Conservation (phyloP, 2,888 invertebrate genomes). For the Aphodius sticticus region DNA sequence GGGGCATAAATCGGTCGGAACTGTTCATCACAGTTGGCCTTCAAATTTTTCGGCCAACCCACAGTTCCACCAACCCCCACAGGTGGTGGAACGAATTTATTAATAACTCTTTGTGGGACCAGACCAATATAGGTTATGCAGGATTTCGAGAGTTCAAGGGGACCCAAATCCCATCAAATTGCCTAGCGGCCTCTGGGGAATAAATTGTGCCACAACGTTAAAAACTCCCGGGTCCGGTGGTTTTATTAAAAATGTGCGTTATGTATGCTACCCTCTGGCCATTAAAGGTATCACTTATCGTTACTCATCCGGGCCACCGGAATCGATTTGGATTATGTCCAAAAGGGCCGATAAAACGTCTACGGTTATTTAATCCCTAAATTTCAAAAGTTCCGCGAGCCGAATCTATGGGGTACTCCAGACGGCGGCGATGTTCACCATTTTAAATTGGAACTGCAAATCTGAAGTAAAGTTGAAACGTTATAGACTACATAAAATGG, state of each 20-base stretch:
- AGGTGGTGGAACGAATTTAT: conserved; percentile 19
- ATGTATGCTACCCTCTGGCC: conserved; percentile 18
- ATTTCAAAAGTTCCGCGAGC: neutral
- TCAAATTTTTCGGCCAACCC: neutral
- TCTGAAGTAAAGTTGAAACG: neutral
- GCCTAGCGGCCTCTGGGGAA: conserved; percentile 9
- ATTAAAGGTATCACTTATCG: conserved; percentile 14
- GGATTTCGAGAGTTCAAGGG: neutral
- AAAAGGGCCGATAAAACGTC: conserved; percentile 9
- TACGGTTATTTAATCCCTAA: neutral
- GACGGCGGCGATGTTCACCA: neutral
- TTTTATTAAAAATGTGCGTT: conserved; percentile 23
- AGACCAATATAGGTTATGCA: neutral
- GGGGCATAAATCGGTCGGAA: neutral
- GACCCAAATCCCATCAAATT: neutral
- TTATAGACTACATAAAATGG: neutral
- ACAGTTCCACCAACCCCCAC: neutral
- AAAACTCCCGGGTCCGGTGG: conserved; percentile 9
- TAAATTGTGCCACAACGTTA: conserved; percentile 7
- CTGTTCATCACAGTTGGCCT: neutral
- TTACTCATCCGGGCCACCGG: neutral
- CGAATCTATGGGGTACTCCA: neutral
- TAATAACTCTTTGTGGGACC: conserved; percentile 22
- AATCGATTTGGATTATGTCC: conserved; percentile 16
- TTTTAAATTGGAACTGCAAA: neutral